A percentile compares a stretch with the other conserved stretches of the same genome.
Conservation (phyloP, 2,113 vertebrate species). For the Hydrolagus affinis region DNA sequence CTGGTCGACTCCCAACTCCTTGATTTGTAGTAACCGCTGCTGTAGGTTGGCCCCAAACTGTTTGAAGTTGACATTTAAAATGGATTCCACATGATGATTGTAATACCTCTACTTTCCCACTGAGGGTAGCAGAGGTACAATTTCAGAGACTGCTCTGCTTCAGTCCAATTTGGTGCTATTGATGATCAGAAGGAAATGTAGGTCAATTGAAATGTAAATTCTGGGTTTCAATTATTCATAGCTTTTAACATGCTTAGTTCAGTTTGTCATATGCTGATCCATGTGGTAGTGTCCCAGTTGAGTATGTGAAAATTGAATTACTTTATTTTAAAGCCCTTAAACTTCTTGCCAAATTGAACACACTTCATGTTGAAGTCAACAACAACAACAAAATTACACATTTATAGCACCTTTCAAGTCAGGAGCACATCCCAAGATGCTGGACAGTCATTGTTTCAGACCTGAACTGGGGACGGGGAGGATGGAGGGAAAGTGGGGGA, state of each 20-base stretch:
- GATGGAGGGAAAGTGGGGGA: too few relatives aligned
- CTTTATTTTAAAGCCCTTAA: background rate
- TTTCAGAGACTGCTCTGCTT: background rate
- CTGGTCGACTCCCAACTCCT: background rate
- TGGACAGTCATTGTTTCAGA: too few relatives aligned
- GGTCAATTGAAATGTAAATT: background rate
- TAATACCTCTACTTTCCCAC: background rate
- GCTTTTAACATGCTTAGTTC: too few relatives aligned
- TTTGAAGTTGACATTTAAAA: background rate
- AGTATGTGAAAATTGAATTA: background rate
- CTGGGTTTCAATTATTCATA: background rate
- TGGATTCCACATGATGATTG: background rate
- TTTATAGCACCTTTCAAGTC: too few relatives aligned
- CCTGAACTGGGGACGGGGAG: too few relatives aligned
- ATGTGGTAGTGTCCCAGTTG: background rate
- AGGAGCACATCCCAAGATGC: too few relatives aligned
- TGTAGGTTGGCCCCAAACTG: background rate
- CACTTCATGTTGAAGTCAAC: background rate
- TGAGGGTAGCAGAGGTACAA: conserved; percentile 1
- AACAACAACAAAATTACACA: too few relatives aligned
- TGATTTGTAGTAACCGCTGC: background rate
- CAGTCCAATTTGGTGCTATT: background rate
- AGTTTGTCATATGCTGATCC: background rate
- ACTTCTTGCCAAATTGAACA: background rate
- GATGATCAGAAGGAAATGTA: background rate